Base-by-base conservation (phyloP, 2,113 vertebrate genomes). In the Amia ocellicauda region DNA sequence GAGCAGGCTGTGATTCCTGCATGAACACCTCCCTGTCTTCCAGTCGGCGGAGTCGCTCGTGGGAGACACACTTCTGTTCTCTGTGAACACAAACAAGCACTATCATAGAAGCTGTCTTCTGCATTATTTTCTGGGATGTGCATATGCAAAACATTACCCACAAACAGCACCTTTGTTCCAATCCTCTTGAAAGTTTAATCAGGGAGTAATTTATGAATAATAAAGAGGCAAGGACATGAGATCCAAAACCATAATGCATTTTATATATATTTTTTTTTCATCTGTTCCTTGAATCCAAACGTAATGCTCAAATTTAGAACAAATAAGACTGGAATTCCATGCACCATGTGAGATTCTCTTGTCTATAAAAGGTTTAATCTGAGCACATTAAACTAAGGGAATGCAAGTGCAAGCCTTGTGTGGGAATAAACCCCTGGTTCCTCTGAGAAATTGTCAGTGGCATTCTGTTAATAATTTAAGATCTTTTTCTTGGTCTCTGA, bases 381-480 rank as follows among this genome's bases (percentile, higher is more conserved):
- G 45, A 58, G 45, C 23, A 36, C 3, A 26, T 20, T 27, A 45
- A 42, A 16, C 57, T 31, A 24, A 7, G 55, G 14, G 55, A 13
- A 58, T 17, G 14, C 19, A 29, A 41, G 19, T 24, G 17, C 19
- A 8, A n/a, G 43, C 9, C 16, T 42, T 22, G 31, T 24, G 16
- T 10, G 4, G 20, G 22, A 23, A 58, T 40, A 54, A 63, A 49
- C 58, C 45, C 27, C 19, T 29, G 27, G 53, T 29, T 16, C 24
- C 20, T 65, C 54, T 36, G 20, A 14, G 74, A 68, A 70, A 19
- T 50, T 72, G 68, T 8, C 16, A 24, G 53, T 77, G 83, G 82
- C 78, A 80, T 51, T 5, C 58, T 50, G 65, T 88, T 79, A 86
- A 85, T 88, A 82, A 88, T 86, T 74, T 72, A 86, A 74, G 64